Percentiles rank a stretch among this genome's conserved stretches.
Conservation (phyloP, 1,140 invertebrate species). For the Andrena cerasifolii region DNA sequence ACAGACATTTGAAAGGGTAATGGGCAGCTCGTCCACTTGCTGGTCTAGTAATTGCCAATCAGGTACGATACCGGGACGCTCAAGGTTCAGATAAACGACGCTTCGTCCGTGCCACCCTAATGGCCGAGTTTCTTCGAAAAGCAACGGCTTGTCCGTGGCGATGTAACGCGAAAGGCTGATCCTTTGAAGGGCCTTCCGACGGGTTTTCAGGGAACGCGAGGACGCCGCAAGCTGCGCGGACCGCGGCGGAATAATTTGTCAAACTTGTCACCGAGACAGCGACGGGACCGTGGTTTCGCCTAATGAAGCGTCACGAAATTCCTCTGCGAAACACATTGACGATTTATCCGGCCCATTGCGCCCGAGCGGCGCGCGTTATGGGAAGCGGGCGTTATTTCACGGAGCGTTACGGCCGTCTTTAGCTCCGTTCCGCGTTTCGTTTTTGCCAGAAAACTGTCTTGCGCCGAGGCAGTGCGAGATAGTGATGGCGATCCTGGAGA, state of each 20-base stretch:
- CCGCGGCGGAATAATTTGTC: conserved; percentile 78
- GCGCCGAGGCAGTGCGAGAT: too few relatives aligned
- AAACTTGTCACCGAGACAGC: conserved; percentile 79
- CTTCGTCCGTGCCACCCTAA: background rate
- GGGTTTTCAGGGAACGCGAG: conserved; percentile 26
- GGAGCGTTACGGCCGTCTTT: conserved; percentile 53
- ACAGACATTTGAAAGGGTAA: too few relatives aligned
- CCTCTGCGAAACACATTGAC: conserved; percentile 76
- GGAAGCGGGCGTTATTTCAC: conserved; percentile 70
- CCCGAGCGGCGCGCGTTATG: conserved; percentile 53
- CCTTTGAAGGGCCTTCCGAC: conserved; percentile 44
- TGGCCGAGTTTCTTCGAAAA: conserved; percentile 6
- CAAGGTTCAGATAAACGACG: background rate
- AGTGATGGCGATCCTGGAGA: too few relatives aligned
- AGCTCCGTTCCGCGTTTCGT: conserved; percentile 40
- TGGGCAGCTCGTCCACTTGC: too few relatives aligned
- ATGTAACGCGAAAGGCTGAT: conserved; percentile 48
- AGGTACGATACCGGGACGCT: background rate
- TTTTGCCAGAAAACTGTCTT: background rate
- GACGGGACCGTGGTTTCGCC: conserved; percentile 69
- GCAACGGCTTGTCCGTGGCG: background rate
- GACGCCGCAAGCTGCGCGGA: conserved; percentile 37
- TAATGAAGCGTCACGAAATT: conserved; percentile 81
- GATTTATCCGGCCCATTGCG: conserved; percentile 76
- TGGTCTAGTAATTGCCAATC: too few relatives aligned